Base-by-base conservation (phyloP, 2,113 vertebrate species). In the Bagarius yarrelli region DNA sequence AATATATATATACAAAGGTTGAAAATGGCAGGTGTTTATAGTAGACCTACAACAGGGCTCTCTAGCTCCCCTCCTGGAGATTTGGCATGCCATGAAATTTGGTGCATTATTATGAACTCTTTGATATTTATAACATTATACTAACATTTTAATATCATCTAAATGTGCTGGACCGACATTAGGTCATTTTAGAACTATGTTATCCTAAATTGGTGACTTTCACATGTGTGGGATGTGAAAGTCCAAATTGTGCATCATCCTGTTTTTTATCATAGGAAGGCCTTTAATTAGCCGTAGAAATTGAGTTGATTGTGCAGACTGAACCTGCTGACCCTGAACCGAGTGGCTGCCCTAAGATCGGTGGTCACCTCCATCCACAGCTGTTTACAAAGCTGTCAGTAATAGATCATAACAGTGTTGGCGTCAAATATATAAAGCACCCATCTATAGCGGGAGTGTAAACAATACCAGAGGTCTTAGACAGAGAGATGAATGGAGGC, bases 401-500 rank as follows among this genome's bases (percentile, higher is more conserved):
- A 67, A 52, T 70, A 47, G 27, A 79, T 85, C 81, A 32, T 53
- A 78, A 63, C 32, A n/a, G 66, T 63, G n/a, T 56, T 30, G 70
- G 76, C 14, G 19, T 47, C 60, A 30, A 53, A 67, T 27, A 78
- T 44, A 64, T 81, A 80, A 64, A 50, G 53, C 27, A 64, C 19
- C 72, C 64, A 70, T 77, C 77, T 84, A 76, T 69, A 56, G 64
- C 40, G 36, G 30, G 52, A 57, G 78, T 79, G 69, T 63, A 87
- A 85, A 88, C 34, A 73, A 83, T 79, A 79, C 81, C 85, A 82
- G 53, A 79, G 34, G 69, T 25, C 59, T 81, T 78, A 84, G 81
- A 82, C 83, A 83, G 50, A 76, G 73, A 86, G 83, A 86, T 80
- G 84, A 85, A 85, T 85, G 79, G 76, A 83, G 77, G 64, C 79